Percentiles rank a stretch among this genome's conserved stretches.
phyloP scores from a whole-genome alignment of 2,888 invertebrate species.

The Pyrrhia umbra region DNA sequence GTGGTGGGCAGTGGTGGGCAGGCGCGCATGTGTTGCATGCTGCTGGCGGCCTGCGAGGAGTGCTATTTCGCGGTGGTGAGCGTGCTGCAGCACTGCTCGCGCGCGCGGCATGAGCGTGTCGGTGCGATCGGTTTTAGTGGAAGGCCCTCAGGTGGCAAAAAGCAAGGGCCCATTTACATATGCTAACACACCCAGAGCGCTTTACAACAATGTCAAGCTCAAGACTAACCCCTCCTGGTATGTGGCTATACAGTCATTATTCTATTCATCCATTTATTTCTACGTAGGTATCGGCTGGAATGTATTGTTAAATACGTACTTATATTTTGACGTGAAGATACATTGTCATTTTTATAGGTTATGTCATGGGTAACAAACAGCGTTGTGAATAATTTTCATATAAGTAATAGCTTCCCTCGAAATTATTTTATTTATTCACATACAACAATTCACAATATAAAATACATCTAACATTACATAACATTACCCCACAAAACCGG shows the following conservation, averaged over 20 bases:
- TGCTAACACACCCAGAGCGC: conserved; percentile 91
- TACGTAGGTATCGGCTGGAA: background rate
- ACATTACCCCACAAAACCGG: too few species aligned
- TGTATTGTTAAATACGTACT: background rate
- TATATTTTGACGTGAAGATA: background rate
- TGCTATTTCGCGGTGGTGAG: conserved; percentile 66
- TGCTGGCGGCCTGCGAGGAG: conserved; percentile 76
- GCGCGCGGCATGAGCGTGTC: conserved; percentile 78
- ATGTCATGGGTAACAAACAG: background rate
- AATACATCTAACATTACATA: too few species aligned
- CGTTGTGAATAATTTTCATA: background rate
- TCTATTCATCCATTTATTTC: background rate
- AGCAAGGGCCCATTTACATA: conserved; percentile 89
- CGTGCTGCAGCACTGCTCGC: conserved; percentile 41
- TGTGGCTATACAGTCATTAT: conserved; percentile 56
- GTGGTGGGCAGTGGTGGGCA: too few species aligned
- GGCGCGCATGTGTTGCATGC: conserved; percentile 77
- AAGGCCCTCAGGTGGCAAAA: conserved; percentile 78
- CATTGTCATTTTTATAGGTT: background rate
- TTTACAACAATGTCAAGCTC: conserved; percentile 91
- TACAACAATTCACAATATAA: too few species aligned
- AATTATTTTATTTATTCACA: too few species aligned
- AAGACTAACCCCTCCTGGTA: conserved; percentile 84
- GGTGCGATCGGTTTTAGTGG: conserved; percentile 82
- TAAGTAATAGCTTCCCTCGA: background rate